Percentiles rank a stretch among this genome's conserved stretches.
These are phyloP conservation scores for Euphydryas editha DNA, from an alignment of 2,888 invertebrate genomes.

Conservation along the genomic window DNA sequence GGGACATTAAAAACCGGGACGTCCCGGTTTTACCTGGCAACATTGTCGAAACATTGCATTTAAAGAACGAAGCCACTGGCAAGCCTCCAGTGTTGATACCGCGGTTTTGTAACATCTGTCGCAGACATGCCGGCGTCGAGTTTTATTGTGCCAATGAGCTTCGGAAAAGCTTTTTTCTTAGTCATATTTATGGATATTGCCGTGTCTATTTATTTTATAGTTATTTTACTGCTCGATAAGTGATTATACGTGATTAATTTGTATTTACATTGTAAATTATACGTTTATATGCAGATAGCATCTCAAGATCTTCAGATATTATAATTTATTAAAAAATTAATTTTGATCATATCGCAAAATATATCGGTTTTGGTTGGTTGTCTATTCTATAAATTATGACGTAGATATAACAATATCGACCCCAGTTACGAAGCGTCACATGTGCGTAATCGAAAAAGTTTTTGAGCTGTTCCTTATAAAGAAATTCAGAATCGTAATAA, in stretches of 20 bases:
- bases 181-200: conserved; percentile 4
- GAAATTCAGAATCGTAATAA: neutral
- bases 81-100: conserved; percentile 38
- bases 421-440: conserved; percentile 13
- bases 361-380: no score
- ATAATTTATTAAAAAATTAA: no score
- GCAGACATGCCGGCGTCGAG: conserved; percentile 40
- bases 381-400: no score
- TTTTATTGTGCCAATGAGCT: conserved; percentile 26
- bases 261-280: neutral
- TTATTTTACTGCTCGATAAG: neutral
- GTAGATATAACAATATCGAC: neutral
- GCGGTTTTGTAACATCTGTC: conserved; percentile 34
- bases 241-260: neutral
- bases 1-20: neutral
- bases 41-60: conserved; percentile 22
- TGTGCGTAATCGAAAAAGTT: conserved; percentile 24
- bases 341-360: no score
- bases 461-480: neutral
- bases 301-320: no score
- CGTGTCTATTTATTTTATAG: neutral
- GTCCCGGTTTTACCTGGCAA: conserved; percentile 16
- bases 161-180: conserved; percentile 10
- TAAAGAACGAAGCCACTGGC: conserved; percentile 36
- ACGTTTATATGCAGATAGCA: neutral